Evolutionary conservation across 2,888 invertebrate genomes (phyloP).

Genomic region (Trachelus stipa): DNA sequence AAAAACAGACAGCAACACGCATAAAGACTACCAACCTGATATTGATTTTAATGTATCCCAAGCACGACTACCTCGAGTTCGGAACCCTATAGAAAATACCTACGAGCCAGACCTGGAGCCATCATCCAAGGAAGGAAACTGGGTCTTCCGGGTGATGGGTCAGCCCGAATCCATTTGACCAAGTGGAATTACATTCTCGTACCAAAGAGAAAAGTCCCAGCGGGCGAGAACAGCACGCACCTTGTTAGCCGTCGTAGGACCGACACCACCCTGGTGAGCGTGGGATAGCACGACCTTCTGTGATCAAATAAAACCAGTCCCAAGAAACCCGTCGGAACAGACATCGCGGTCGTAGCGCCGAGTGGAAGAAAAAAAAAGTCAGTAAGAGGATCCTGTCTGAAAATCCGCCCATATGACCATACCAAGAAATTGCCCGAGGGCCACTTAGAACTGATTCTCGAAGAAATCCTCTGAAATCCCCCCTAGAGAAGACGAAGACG

Average conservation of each 20-base stretch:
- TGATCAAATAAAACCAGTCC: conserved; percentile 37
- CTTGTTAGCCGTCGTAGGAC: conserved; percentile 19
- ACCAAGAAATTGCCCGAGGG: not conserved
- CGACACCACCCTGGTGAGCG: conserved; percentile 34
- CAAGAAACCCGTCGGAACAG: not conserved
- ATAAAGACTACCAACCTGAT: not conserved
- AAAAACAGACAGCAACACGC: not conserved
- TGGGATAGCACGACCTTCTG: conserved; percentile 43
- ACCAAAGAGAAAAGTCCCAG: not conserved
- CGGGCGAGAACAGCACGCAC: conserved; percentile 15
- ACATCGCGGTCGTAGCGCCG: not conserved
- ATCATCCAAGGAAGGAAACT: not conserved
- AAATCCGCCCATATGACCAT: not conserved
- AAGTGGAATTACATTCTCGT: not conserved
- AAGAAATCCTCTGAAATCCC: not conserved
- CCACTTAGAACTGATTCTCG: not conserved
- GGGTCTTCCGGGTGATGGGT: not conserved
- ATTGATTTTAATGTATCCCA: not conserved
- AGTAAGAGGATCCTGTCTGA: not conserved
- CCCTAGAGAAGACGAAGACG: not conserved
- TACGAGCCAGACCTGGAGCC: not conserved
- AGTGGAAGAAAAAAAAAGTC: not conserved
- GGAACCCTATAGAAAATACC: not conserved
- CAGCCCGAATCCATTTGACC: not conserved
- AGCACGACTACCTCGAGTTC: not conserved